Evolutionary conservation across 2,888 invertebrate species (phyloP), one percentile per base, ranked within the genome.

Genomic region (Diachrysia chrysitis): DNA sequence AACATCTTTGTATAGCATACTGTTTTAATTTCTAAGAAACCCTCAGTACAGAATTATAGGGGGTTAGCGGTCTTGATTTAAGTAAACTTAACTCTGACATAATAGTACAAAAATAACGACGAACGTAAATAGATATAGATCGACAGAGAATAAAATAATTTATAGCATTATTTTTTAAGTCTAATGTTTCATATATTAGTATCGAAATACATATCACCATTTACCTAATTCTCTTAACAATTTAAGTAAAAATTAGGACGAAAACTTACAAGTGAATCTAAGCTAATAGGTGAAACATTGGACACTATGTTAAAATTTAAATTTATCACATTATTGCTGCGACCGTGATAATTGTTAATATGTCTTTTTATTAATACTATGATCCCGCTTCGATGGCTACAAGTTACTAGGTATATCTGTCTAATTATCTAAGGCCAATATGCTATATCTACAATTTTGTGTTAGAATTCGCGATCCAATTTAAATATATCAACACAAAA

Each of bases 21-120:
- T 94, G 94, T 95, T 95, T 95, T 95, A 95, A 95, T 95, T 94
- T 95, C 95, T 95, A 95, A 94, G 87, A 94, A 92, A 94, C 95
- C 95, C 93, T 93, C 92, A 90, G 92, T 95, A 94, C 93, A 94
- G 93, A 93, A 92, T 90, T 92, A 94, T 91, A 93, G 90, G 92
- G 93, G 94, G 94, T 92, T 89, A 94, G 94, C 93, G 90, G 92
- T 90, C 89, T 89, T 92, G 92, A 93, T 92, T 93, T 92, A 91
- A 91, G 91, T 94, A 90, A 94, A 94, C 93, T 92, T 92, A 94
- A 93, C 88, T 88, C 86, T 85, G 89, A 92, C 89, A 85, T 89
- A 91, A 92, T 91, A 92, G 93, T 95, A 94, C 87, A 95, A 95
- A 95, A 95, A 94, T 94, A 94, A 94, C 88, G 85, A 90, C 86